Evolutionary conservation across 1,140 invertebrate species (phyloP).

Genomic region (Drosophila yakuba): DNA sequence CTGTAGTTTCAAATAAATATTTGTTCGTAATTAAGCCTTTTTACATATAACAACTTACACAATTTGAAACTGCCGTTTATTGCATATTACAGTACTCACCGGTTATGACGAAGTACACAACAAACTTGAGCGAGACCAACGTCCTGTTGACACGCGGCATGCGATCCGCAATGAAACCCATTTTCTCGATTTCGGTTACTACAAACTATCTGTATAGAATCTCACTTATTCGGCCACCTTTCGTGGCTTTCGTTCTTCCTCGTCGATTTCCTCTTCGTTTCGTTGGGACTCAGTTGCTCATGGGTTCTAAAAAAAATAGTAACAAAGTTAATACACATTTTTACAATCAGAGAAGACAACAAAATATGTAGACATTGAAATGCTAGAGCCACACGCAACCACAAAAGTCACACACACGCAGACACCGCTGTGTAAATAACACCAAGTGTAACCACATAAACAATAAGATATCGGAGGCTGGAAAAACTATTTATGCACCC

Average conservation of each 20-base stretch:
- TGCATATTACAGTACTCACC: constrained; percentile 52
- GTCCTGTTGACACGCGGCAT: constrained; percentile 72
- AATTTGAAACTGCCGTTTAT: neutral
- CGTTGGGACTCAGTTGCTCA: constrained; percentile 32
- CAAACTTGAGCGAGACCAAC: constrained; percentile 78
- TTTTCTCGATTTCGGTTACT: constrained; percentile 37
- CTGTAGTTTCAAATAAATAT: constrained; percentile 80
- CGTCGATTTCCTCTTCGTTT: constrained; percentile 9
- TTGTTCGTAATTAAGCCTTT: too few relatives aligned
- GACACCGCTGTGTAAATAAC: neutral
- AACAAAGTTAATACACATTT: neutral
- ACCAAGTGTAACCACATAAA: constrained; percentile 6
- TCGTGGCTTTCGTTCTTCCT: constrained; percentile 26
- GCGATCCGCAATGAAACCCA: constrained; percentile 68
- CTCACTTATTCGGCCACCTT: constrained; percentile 38
- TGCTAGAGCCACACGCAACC: constrained; percentile 8
- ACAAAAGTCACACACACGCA: constrained; percentile 27
- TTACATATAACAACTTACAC: neutral
- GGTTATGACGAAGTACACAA: constrained; percentile 78
- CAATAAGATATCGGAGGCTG: neutral
- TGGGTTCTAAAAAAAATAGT: constrained; percentile 41
- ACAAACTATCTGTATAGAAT: constrained; percentile 39
- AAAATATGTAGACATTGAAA: constrained; percentile 11
- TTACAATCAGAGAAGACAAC: constrained; percentile 5
- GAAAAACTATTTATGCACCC: constrained; percentile 25